Percentiles rank a stretch among this genome's conserved stretches.
Conservation (phyloP, 2,797 vertebrate species). For the Muscicapa comitata region DNA sequence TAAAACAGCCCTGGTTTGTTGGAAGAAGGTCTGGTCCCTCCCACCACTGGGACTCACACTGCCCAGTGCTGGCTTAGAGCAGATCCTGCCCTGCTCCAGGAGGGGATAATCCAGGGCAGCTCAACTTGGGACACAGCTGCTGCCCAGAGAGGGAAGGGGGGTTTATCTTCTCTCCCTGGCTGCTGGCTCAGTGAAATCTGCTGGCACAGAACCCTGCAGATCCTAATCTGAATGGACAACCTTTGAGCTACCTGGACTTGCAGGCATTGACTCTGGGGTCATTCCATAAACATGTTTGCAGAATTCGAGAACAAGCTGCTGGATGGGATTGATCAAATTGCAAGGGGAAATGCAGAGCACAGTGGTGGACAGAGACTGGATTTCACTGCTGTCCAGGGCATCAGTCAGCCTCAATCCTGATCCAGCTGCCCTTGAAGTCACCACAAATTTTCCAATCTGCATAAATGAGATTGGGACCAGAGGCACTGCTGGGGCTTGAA, state of each 20-base stretch:
- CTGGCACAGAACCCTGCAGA: background rate
- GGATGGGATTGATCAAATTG: background rate
- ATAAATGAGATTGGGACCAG: conserved; percentile 16
- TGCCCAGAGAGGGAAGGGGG: background rate
- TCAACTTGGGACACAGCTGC: background rate
- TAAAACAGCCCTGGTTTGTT: background rate
- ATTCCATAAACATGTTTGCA: background rate
- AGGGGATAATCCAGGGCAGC: background rate
- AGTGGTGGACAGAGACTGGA: background rate
- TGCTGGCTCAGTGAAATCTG: background rate
- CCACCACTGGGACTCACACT: background rate
- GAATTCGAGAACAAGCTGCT: background rate
- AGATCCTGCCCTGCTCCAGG: background rate
- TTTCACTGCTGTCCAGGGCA: conserved; percentile 13
- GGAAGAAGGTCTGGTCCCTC: background rate
- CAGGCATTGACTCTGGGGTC: background rate
- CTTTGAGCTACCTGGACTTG: background rate
- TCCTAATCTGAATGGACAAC: background rate
- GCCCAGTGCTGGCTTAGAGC: background rate
- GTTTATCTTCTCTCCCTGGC: background rate
- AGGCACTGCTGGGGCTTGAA: background rate
- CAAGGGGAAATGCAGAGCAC: background rate
- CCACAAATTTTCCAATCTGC: background rate
- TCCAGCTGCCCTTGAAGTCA: background rate
- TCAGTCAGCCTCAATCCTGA: background rate